phyloP scores from a whole-genome alignment of 2,888 invertebrate species.

The Hyposoter didymator region DNA sequence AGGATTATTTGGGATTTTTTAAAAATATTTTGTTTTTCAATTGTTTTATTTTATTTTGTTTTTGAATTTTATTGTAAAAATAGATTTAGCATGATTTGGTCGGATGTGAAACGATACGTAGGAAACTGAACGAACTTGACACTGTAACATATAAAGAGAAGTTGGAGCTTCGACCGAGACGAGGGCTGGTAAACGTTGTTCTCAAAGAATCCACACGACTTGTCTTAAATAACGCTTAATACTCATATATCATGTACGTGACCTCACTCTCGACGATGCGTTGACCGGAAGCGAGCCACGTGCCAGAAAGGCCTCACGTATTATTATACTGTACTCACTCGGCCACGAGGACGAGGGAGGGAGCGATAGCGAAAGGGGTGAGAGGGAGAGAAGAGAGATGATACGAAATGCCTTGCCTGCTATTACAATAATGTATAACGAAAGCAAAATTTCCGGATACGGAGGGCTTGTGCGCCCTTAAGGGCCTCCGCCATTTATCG shows the following conservation, averaged over 20 bases:
- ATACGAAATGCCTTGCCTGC: conserved; percentile 36
- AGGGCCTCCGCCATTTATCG: background rate
- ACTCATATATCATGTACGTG: conserved; percentile 65
- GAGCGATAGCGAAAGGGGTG: conserved; percentile 40
- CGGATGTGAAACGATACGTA: background rate
- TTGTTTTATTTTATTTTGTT: no score
- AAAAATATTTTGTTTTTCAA: no score
- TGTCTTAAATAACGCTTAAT: conserved; percentile 67
- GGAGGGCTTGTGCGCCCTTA: conserved; percentile 51
- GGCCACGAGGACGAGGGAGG: conserved; percentile 46
- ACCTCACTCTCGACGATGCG: conserved; percentile 66
- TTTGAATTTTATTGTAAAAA: no score
- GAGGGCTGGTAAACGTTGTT: conserved; percentile 31
- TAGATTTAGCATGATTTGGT: background rate
- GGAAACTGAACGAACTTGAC: conserved; percentile 63
- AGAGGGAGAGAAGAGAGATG: conserved; percentile 34
- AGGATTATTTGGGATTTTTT: no score
- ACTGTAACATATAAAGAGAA: conserved; percentile 52
- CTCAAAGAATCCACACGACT: conserved; percentile 60
- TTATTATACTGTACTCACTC: conserved; percentile 61
- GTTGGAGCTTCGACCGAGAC: conserved; percentile 40
- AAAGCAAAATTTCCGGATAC: conserved; percentile 60
- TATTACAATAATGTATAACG: conserved; percentile 50
- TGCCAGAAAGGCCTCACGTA: conserved; percentile 70
- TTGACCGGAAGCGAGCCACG: conserved; percentile 71